Base-by-base conservation (phyloP, 2,888 invertebrate species). In the Drosophila neonasuta region DNA sequence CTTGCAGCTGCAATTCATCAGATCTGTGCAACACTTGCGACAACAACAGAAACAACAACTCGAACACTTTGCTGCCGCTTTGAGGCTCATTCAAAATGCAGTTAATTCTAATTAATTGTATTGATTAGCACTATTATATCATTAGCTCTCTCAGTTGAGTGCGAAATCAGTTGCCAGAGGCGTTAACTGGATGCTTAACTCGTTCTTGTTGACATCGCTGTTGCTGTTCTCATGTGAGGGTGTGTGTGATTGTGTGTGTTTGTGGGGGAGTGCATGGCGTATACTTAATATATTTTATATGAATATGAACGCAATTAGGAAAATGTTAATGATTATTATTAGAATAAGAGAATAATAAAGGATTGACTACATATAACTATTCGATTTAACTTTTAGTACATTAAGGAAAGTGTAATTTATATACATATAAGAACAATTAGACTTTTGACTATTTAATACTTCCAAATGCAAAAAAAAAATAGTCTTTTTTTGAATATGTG, bases 31-130 rank as follows among this genome's bases (percentile, higher is more conserved):
- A 20, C 24, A 32, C 39, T 24, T n/a, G 42, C 44, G 8, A 2
- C n/a, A 36, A 32, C 20, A 20, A 20, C 20, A 20, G 20, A 20
- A 44, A 2, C n/a, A 36, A 32, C 32, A 10, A 32, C 24, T 24
- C 32, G 32, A 32, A 32, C 32, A 32, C 32, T 6, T 36, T 36
- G 36, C 20, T 8, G 49, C 48, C 56, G 42, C 9, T n/a, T 34
- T 48, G 46, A n/a, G 50, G 44, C 59, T 5, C 66, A 51, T 54
- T 70, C 46, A 56, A 62, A 58, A 52, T 73, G 76, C 76, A 68
- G 71, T 67, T 79, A 74, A 84, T 80, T 76, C 68, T 76, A 80
- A 81, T 86, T 83, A 86, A 81, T 86, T 83, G 73, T 62, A 83
- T 83, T 81, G 80, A 81, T 81, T 86, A 83, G 70, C 81, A 36